A percentile compares a stretch with the other conserved stretches of the same genome.
phyloP scores from a whole-genome alignment of 2,888 invertebrate genomes.

The Drosophila vallismaia region DNA sequence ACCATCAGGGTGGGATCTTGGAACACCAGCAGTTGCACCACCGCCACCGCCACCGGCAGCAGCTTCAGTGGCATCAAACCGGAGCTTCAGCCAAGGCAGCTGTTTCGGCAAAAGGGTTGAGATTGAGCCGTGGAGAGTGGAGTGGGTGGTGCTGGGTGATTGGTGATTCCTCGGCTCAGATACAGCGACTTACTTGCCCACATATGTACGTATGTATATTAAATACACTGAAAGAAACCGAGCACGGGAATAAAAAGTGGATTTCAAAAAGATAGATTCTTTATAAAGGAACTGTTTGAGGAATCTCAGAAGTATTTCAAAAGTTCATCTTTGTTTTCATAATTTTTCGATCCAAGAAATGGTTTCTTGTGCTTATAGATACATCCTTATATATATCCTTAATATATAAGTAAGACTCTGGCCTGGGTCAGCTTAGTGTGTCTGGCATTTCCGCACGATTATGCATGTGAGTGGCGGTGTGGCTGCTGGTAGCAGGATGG shows the following conservation, averaged over 20 bases:
- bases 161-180: slow-evolving; percentile 61
- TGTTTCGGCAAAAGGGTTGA: slow-evolving; percentile 72
- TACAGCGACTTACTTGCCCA: slow-evolving; percentile 72
- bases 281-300: too few relatives aligned
- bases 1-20: slow-evolving; percentile 14
- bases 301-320: too few relatives aligned
- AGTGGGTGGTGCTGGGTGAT: slow-evolving; percentile 28
- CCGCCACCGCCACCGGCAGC: slow-evolving; percentile 7
- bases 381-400: background rate
- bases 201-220: slow-evolving; percentile 4
- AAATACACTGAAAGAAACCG: background rate
- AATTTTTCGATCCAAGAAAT: background rate
- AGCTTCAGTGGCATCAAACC: slow-evolving; percentile 25
- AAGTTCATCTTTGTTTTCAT: background rate
- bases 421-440: slow-evolving; percentile 74
- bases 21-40: slow-evolving; percentile 27
- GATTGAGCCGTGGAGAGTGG: slow-evolving; percentile 9
- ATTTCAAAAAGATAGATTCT: too few relatives aligned
- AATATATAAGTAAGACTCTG: slow-evolving; percentile 68
- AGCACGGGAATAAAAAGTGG: too few relatives aligned
- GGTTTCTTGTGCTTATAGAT: slow-evolving; percentile 6
- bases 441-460: slow-evolving; percentile 76
- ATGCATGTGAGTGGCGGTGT: slow-evolving; percentile 54
- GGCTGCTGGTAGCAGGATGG: slow-evolving; percentile 11
- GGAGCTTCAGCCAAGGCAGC: slow-evolving; percentile 63